Evolutionary conservation across 2,888 invertebrate species (phyloP), one percentile per base, ranked within the genome.

Genomic region (Eilema caniola): DNA sequence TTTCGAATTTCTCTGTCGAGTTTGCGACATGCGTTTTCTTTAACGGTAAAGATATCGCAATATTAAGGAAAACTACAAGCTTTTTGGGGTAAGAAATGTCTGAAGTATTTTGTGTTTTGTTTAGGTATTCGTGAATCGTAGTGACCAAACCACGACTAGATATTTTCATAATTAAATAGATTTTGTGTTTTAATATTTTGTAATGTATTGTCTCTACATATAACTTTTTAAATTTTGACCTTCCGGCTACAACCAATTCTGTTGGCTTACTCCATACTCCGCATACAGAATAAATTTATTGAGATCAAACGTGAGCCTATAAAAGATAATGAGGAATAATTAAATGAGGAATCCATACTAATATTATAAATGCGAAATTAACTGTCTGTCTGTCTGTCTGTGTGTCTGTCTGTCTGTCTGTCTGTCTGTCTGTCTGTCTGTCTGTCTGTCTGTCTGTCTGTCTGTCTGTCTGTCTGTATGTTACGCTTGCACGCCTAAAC

Each of bases 1-100:
- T 79, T 74, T 70, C 77, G 60, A 77, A 81, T 67, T 81, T 81
- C 66, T 56, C 53, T 25, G 10, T 24, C 1, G n/a, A 59, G 14
- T 24, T 59, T 68, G 37, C 31, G n/a, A 33, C 37, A 33, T 37
- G 33, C 1, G 20, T 24, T 41, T 28, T 37, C 59, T 64, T 69
- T 57, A n/a, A 4, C 16, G 10, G 24, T 37, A 10, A 37, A 62
- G 56, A 53, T 53, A n/a, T 53, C 53, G n/a, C n/a, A 20, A n/a
- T 10, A 8, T 47, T 53, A 53, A n/a, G n/a, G n/a, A 53, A 10
- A n/a, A 53, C n/a, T 53, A 53, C 8, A 53, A 53, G n/a, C 10
- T 2, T 53, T n/a, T 53, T 53, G 20, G 47, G 20, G n/a, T 53
- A 10, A n/a, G 47, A 20, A 47, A 47, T 8, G 47, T 20, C 20